Percentiles rank a stretch among this genome's conserved stretches.
phyloP scores from a whole-genome alignment of 2,113 vertebrate genomes.

The Sturnus vulgaris region DNA sequence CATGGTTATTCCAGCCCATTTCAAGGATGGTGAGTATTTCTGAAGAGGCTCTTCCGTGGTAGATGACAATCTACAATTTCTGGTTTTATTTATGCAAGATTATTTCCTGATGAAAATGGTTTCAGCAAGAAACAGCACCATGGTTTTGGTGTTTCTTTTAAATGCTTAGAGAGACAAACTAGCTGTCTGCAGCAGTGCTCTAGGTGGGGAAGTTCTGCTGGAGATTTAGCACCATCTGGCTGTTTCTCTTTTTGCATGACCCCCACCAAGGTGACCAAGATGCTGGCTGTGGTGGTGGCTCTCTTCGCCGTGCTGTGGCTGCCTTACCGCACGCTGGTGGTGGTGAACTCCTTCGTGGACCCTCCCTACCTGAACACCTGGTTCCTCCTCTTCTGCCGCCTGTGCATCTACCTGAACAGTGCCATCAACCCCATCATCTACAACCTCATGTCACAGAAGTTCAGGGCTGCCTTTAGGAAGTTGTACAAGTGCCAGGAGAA shows the following conservation, averaged over 20 bases:
- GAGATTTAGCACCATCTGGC: background rate
- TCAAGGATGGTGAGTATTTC: background rate
- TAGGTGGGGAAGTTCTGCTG: background rate
- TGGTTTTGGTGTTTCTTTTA: background rate
- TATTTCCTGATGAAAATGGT: background rate
- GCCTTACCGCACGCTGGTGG: slow-evolving; percentile 82
- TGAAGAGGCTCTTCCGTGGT: background rate
- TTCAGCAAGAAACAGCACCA: background rate
- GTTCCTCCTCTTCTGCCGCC: slow-evolving; percentile 85
- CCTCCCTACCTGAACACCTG: slow-evolving; percentile 80
- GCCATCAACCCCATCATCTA: slow-evolving; percentile 86
- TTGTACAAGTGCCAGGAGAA: slow-evolving; percentile 71
- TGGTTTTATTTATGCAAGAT: background rate
- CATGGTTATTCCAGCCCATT: background rate
- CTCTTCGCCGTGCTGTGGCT: slow-evolving; percentile 86
- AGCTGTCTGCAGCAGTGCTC: background rate
- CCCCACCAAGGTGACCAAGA: slow-evolving; percentile 81
- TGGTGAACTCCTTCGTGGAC: slow-evolving; percentile 85
- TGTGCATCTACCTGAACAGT: slow-evolving; percentile 85
- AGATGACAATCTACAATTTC: background rate
- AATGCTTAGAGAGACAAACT: background rate
- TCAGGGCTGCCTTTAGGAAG: slow-evolving; percentile 79
- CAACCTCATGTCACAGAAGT: slow-evolving; percentile 87
- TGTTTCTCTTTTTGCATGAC: background rate
- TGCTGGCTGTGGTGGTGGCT: slow-evolving; percentile 83